A percentile compares a stretch with the other conserved stretches of the same genome.
These are phyloP conservation scores for Alviniconcha marisindica DNA, from an alignment of 1,140 invertebrate species.

Conservation along the genomic window DNA sequence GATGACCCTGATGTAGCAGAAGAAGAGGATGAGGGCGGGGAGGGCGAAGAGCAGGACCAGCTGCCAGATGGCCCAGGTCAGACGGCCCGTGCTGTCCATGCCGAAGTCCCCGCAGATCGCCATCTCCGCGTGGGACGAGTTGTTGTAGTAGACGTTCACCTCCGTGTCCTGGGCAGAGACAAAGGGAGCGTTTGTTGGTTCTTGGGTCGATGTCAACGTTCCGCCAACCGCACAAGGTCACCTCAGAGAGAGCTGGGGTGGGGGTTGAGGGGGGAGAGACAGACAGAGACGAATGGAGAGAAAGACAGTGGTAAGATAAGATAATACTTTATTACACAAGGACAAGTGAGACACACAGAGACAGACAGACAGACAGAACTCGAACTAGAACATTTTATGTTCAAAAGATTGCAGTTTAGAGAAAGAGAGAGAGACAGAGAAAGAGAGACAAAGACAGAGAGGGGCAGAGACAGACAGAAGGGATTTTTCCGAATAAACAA, in stretches of 20 bases:
- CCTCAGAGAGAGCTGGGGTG: not conserved
- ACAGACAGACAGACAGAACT: not conserved
- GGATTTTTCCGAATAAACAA: too few relatives aligned
- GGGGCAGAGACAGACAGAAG: too few relatives aligned
- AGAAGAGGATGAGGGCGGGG: slow-evolving; percentile 77
- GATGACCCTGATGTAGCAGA: slow-evolving; percentile 80
- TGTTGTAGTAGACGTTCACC: slow-evolving; percentile 72
- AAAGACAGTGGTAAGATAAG: not conserved
- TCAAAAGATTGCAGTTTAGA: too few relatives aligned
- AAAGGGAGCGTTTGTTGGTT: not conserved
- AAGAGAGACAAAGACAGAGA: too few relatives aligned
- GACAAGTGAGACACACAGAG: slow-evolving; percentile 3
- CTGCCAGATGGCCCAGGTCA: slow-evolving; percentile 77
- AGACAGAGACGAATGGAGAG: not conserved
- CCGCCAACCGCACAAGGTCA: not conserved
- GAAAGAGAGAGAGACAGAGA: not conserved
- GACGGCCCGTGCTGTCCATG: slow-evolving; percentile 50
- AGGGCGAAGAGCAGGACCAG: slow-evolving; percentile 77
- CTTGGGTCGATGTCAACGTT: not conserved
- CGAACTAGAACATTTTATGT: too few relatives aligned
- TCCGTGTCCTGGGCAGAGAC: slow-evolving; percentile 69
- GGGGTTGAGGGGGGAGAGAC: not conserved
- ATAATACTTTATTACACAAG: too few relatives aligned
- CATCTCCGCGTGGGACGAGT: slow-evolving; percentile 70
- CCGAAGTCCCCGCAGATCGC: slow-evolving; percentile 75